Base-by-base conservation (phyloP, 1,140 invertebrate species). In the Dinoponera quadriceps region DNA sequence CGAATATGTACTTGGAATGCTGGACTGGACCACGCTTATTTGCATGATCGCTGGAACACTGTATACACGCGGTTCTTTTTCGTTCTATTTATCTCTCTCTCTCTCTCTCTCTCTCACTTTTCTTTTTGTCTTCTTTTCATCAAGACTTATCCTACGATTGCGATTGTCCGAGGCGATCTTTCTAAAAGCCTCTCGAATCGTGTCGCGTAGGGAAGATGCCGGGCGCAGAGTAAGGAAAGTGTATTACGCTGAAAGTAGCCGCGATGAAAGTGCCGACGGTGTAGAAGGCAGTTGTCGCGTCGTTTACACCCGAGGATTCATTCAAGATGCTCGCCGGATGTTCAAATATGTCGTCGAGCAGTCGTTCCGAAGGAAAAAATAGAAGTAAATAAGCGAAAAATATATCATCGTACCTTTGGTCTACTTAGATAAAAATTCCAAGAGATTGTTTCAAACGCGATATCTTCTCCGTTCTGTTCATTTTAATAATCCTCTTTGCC, bases 31-130 rank as follows among this genome's bases (percentile, higher is more conserved):
- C 57, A 88, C 62, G 85, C 82, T 90, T 90, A 18, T 65, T 80
- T 90, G 89, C 89, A 90, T 71, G 87, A 51, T 71, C 69, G 38
- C 62, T 71, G 44, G 57, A 66, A 77, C 51, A 72, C 48, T 60
- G 16, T 38, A 33, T 18, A 62, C 7, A 66, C 49, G 13, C 38
- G 54, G 38, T 60, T 49, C 74, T 44, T 74, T 77, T 62, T 62
- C 57, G 29, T 49, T 81, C 57, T 65, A n/a, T 51, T 18, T 51
- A 2, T 33, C 33, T 33, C 33, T 44, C 38, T 44, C 38, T 44
- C 38, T 44, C 38, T 44, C 38, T 44, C 38, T 44, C 38, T 44
- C 38, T 44, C 7, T 44, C 3, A 9, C 38, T 44, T 9, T 44
- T 44, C 9, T 7, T 9, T 11, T 44, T 44, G 3, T 88, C 81